These are phyloP conservation scores for Paratilapia polleni DNA, from an alignment of 2,113 vertebrate species.

Conservation along the genomic window DNA sequence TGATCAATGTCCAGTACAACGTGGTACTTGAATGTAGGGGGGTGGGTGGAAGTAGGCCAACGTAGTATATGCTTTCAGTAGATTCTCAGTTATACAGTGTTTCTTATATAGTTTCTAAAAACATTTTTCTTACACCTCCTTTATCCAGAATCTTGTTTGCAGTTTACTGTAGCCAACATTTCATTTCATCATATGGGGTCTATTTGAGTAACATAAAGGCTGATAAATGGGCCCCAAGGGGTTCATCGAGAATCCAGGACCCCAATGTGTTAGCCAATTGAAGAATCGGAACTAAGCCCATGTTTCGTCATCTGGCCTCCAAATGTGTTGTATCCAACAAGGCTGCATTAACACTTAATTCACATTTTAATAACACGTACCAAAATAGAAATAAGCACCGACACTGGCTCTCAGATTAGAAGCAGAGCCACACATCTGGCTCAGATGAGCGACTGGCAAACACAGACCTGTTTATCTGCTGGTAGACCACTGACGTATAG, in stretches of 20 bases:
- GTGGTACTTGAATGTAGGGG: background rate
- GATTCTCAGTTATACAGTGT: background rate
- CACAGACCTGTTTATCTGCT: conserved; percentile 11
- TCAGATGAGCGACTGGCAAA: conserved; percentile 48
- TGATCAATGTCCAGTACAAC: conserved; percentile 40
- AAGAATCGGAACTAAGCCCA: background rate
- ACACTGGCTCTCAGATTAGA: conserved; percentile 7
- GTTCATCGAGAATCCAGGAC: conserved; percentile 20
- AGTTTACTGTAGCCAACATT: conserved; percentile 20
- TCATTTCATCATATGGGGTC: conserved; percentile 23
- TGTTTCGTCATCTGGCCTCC: conserved; percentile 31
- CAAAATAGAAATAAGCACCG: conserved; percentile 5
- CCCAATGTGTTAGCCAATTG: conserved; percentile 20
- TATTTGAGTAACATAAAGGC: conserved; percentile 26
- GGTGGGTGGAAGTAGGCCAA: background rate
- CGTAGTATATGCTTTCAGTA: background rate
- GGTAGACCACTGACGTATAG: background rate
- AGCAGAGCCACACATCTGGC: conserved; percentile 45
- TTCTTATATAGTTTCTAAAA: background rate
- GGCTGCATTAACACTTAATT: conserved; percentile 33
- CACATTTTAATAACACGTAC: conserved; percentile 20
- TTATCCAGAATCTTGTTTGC: background rate
- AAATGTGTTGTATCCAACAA: conserved; percentile 29
- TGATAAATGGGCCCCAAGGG: conserved; percentile 38
- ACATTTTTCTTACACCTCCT: background rate